Base-by-base conservation (phyloP, 2,797 vertebrate genomes). In the Bradypodion pumilum region DNA sequence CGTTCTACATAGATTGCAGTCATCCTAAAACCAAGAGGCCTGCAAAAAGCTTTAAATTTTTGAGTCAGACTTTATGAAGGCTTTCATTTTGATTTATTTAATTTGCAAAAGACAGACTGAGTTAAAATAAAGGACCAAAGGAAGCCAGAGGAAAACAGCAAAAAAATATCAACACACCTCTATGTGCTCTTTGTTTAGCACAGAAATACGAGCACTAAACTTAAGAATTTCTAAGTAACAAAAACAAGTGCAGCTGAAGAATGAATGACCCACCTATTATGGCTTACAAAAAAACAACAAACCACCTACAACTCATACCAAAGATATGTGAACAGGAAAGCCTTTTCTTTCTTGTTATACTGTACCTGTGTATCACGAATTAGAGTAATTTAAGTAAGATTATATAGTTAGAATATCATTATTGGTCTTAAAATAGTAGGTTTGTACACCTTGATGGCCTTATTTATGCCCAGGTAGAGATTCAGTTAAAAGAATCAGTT, bases 41-140 rank as follows among this genome's bases (percentile, higher is more conserved):
- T 8, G 35, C 87, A 27, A 81, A 87, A 78, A 86, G 7, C 16
- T 37, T 73, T 40, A 74, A 52, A 78, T 46, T 73, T 35, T 29
- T 42, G 56, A 52, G 44, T 32, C 2, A 42, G 35, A 42, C 77
- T 68, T 85, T 72, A 32, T 3, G 3, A 78, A 35, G 52, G n/a
- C n/a, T n/a, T 49, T 12, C 46, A 90, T 85, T 59, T 16, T 6
- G 29, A 70, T 13, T 27, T 37, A 59, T 63, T 16, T 21, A 35
- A 86, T 0, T 15, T n/a, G 56, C 60, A 25, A 23, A 87, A 52
- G 1, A 19, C 29, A n/a, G 44, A 83, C 52, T 27, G 35, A 23
- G 15, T 52, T 56, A 56, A 3, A 42, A 37, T 49, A 62, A 29
- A 60, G 35, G 46, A 19, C 12, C 13, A 73, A 29, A n/a, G 74